A percentile compares a stretch with the other conserved stretches of the same genome.
phyloP scores from a whole-genome alignment of 2,797 vertebrate species.

The Enteromius paludinosus region DNA sequence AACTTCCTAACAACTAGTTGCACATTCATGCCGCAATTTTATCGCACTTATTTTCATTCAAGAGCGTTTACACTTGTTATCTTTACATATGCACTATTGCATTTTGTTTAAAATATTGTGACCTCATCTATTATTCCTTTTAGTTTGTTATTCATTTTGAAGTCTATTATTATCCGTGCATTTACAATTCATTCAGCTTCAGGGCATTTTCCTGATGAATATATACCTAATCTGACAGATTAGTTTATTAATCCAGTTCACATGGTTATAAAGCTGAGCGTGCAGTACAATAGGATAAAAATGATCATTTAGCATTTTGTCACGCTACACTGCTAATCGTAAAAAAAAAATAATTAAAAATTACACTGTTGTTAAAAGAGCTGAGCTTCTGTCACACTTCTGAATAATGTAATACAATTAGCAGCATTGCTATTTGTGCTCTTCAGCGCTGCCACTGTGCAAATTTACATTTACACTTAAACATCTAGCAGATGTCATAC shows the following conservation, averaged over 20 bases:
- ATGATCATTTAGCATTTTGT: not conserved
- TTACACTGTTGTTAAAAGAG: not conserved
- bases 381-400: slow-evolving; percentile 1
- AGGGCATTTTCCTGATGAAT: not conserved
- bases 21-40: not conserved
- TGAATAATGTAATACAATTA: not conserved
- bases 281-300: not conserved
- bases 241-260: not conserved
- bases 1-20: not conserved
- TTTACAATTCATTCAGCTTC: not conserved
- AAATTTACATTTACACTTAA: not conserved
- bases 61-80: not conserved
- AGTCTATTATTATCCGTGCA: not conserved
- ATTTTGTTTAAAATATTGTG: not conserved
- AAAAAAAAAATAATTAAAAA: not conserved
- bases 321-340: not conserved
- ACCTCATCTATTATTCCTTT: not conserved
- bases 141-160: not conserved
- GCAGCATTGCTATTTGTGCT: not conserved
- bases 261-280: not conserved
- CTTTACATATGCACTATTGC: not conserved
- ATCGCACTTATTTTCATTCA: not conserved
- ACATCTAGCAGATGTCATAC: not conserved
- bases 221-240: not conserved
- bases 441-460: not conserved